Evolutionary conservation across 2,113 vertebrate species (phyloP).

Genomic region (Gadus macrocephalus): DNA sequence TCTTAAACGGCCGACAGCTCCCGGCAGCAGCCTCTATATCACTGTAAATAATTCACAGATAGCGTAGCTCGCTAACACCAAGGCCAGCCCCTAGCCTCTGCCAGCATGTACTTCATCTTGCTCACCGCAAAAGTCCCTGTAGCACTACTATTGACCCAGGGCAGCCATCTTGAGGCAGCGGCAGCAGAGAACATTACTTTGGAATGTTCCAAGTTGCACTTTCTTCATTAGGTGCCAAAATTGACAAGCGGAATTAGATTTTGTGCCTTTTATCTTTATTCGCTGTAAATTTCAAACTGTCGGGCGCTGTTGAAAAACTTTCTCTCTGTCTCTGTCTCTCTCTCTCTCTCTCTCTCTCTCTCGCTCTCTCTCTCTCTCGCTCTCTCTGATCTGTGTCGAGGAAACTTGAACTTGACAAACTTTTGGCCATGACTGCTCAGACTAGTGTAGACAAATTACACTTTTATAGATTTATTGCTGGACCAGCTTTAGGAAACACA

Average conservation of each 20-base stretch:
- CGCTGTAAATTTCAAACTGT: slow-evolving; percentile 30
- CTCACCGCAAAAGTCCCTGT: slow-evolving; percentile 56
- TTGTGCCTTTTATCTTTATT: slow-evolving; percentile 30
- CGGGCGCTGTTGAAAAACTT: slow-evolving; percentile 15
- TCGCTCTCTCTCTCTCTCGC: too few relatives aligned
- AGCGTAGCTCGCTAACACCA: slow-evolving; percentile 44
- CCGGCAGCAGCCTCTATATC: slow-evolving; percentile 63
- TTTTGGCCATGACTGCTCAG: not conserved
- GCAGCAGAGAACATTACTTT: slow-evolving; percentile 50
- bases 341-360: too few relatives aligned
- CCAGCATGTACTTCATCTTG: slow-evolving; percentile 66
- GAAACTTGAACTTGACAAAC: not conserved
- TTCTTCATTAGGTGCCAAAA: slow-evolving; percentile 57
- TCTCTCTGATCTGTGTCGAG: slow-evolving; percentile 6
- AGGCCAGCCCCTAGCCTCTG: slow-evolving; percentile 43
- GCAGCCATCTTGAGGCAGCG: slow-evolving; percentile 51
- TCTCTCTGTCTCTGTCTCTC: not conserved
- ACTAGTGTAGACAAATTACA: too few relatives aligned
- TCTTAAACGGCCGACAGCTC: slow-evolving; percentile 54
- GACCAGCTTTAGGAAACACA: too few relatives aligned
- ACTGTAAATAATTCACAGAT: slow-evolving; percentile 68
- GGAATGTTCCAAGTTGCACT: slow-evolving; percentile 33
- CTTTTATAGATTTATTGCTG: too few relatives aligned
- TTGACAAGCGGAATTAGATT: slow-evolving; percentile 55
- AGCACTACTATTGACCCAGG: slow-evolving; percentile 50